Evolutionary conservation across 2,888 invertebrate genomes (phyloP), one percentile per base, ranked within the genome.

Genomic region (Sceliomorpha sp.): DNA sequence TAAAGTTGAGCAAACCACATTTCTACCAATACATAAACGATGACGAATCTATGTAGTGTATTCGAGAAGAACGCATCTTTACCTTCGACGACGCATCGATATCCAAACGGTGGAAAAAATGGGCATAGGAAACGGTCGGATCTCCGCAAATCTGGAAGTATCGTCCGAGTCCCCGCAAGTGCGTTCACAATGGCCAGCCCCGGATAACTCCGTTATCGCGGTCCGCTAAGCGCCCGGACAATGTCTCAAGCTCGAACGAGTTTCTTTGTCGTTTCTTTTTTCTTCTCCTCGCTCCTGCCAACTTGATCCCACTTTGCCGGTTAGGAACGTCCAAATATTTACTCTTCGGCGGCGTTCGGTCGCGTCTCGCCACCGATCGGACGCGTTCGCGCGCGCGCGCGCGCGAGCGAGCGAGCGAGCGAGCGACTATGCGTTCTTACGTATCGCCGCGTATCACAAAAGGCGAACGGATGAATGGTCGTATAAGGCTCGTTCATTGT

Each of bases 191-290:
- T 71, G 51, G 71, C 31, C 42, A 67, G 66, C 45, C 70, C 72
- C 3, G 77, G 76, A 77, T 87, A 87, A 87, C 80, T 85, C 83
- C 68, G 87, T 87, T 87, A 87, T 87, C 85, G 78, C 83, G 86
- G 80, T 84, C 77, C 76, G 76, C 74, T 82, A 80, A 83, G 77
- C 83, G 75, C 71, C 73, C 74, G 77, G 83, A 78, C 85, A 84
- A 83, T 84, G 77, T 82, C 75, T 77, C 73, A 48, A 17, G 34
- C 44, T 51, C 70, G 56, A 45, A 48, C 62, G 59, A 59, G 40
- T 53, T 63, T 63, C 63, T 67, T 70, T 55, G 42, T 56, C 58
- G 51, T 69, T 70, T 73, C 63, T 73, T 55, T 45, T 56, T 62
- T 45, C 72, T 70, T 73, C 63, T 73, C 60, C 66, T 56, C 63